Conservation (phyloP, 2,888 invertebrate species). For the Lochmaea capreae region DNA sequence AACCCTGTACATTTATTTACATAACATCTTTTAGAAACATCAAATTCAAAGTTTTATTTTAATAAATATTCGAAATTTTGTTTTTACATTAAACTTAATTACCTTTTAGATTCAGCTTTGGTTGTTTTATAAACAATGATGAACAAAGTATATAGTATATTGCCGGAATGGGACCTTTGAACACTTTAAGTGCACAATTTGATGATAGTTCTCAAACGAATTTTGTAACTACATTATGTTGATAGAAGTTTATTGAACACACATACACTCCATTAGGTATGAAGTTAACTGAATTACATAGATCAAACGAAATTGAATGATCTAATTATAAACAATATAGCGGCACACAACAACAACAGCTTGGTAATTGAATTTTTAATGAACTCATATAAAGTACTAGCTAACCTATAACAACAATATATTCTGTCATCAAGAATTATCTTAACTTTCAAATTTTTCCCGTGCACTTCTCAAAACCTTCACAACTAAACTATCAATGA, state of each 20-base stretch:
- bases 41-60: too few relatives aligned
- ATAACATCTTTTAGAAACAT: too few relatives aligned
- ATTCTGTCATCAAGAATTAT: background rate
- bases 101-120: background rate
- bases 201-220: constrained; percentile 11
- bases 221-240: constrained; percentile 40
- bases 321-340: constrained; percentile 45
- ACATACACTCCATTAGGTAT: constrained; percentile 40
- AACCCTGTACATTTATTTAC: too few relatives aligned
- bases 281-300: constrained; percentile 43
- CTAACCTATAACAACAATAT: too few relatives aligned
- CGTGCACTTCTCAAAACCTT: too few relatives aligned
- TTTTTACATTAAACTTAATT: background rate
- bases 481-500: too few relatives aligned
- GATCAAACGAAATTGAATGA: constrained; percentile 46
- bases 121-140: background rate
- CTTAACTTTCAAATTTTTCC: too few relatives aligned
- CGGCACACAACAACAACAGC: constrained; percentile 18
- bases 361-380: constrained; percentile 21
- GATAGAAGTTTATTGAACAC: constrained; percentile 14
- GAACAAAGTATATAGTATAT: background rate
- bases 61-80: too few relatives aligned
- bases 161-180: background rate
- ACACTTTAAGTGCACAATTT: constrained; percentile 2
- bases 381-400: background rate